These are phyloP conservation scores for Lepidocyrtoides sp. DNA, from an alignment of 2,888 invertebrate species.

Conservation along the genomic window DNA sequence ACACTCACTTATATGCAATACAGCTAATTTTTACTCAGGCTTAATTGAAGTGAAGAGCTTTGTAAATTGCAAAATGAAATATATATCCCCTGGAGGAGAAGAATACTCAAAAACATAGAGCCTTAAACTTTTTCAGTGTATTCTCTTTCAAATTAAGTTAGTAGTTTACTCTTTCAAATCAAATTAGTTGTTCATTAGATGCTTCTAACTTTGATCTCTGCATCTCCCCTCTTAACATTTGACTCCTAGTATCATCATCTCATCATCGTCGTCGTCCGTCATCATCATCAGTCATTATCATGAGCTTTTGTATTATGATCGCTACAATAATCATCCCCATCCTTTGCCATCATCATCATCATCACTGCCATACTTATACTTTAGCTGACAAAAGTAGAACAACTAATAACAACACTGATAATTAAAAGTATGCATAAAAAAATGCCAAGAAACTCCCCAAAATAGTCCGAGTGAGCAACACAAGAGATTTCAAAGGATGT, in stretches of 20 bases:
- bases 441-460: neutral
- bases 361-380: neutral
- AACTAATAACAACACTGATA: neutral
- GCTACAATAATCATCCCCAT: neutral
- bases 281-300: neutral
- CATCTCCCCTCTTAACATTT: neutral
- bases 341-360: neutral
- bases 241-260: neutral
- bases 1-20: too few relatives aligned
- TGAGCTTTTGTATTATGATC: neutral
- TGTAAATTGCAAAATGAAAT: neutral
- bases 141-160: neutral
- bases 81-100: neutral
- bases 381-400: constrained; percentile 30
- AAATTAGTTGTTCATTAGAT: neutral
- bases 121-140: neutral
- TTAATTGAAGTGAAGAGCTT: too few relatives aligned
- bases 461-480: neutral
- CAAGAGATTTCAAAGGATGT: neutral
- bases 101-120: neutral
- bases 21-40: too few relatives aligned
- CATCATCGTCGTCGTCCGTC: neutral
- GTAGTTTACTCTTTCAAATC: neutral
- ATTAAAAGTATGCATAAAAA: neutral
- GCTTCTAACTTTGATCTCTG: neutral